Evolutionary conservation across 2,888 invertebrate species (phyloP).

Genomic region (Lypha dubia): DNA sequence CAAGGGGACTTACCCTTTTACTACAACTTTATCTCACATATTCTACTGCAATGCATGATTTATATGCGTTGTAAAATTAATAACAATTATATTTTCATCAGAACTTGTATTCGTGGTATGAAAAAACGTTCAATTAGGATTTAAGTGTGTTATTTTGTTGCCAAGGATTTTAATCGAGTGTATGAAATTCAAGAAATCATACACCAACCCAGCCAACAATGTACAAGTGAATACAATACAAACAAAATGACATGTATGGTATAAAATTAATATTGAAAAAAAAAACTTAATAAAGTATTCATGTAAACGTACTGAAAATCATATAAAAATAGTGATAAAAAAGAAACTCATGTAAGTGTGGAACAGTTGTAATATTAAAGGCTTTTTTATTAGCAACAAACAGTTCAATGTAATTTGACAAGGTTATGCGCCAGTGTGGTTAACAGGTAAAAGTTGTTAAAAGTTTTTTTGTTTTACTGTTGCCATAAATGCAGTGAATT

Average conservation of each 20-base stretch:
- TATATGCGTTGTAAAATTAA: background rate
- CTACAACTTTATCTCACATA: too few relatives aligned
- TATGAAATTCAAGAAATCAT: background rate
- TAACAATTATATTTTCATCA: background rate
- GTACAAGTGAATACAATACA: background rate
- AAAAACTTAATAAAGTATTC: background rate
- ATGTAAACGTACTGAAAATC: background rate
- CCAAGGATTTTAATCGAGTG: slow-evolving; percentile 21
- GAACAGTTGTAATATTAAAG: background rate
- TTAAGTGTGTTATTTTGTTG: slow-evolving; percentile 4
- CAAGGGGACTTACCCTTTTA: too few relatives aligned
- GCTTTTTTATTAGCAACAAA: background rate
- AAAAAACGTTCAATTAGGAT: background rate
- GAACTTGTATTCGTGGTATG: background rate
- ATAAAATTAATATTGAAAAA: background rate
- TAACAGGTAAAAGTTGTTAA: background rate
- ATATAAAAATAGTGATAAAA: background rate
- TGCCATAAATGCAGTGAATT: background rate
- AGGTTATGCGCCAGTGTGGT: background rate
- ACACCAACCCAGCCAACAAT: background rate
- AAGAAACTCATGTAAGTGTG: background rate
- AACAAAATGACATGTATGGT: background rate
- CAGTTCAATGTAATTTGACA: background rate
- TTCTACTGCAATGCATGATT: background rate
- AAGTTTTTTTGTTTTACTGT: background rate